Evolutionary conservation across 2,888 invertebrate species (phyloP).

Genomic region (Hartigia nigra): DNA sequence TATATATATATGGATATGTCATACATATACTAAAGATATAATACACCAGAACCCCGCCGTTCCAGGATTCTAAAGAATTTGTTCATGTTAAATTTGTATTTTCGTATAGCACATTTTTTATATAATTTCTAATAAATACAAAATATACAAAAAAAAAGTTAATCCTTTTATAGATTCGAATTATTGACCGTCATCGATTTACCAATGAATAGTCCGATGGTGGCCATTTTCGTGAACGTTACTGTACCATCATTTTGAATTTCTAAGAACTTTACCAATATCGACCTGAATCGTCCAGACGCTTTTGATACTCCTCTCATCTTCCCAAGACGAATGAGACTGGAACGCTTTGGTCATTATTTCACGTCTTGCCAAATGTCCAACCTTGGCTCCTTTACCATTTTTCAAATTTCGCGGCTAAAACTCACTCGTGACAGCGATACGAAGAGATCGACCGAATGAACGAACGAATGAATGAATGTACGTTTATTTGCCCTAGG

Average conservation of each 20-base stretch:
- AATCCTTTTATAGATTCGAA: background rate
- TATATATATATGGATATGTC: background rate
- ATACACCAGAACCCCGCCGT: background rate
- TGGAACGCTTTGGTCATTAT: background rate
- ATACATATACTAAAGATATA: background rate
- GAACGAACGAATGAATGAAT: background rate
- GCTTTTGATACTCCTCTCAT: background rate
- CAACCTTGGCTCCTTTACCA: background rate
- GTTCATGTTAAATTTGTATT: background rate
- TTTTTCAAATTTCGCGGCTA: background rate
- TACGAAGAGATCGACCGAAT: background rate
- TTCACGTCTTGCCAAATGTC: background rate
- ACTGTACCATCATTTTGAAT: background rate
- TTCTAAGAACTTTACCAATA: background rate
- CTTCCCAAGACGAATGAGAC: conserved; percentile 6
- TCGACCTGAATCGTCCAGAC: background rate
- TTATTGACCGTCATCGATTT: background rate
- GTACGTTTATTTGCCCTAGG: background rate
- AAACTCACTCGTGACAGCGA: background rate
- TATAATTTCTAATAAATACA: background rate
- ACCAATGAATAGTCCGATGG: background rate
- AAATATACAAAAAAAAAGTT: background rate
- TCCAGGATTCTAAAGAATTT: background rate
- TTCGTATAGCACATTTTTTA: background rate
- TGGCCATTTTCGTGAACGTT: background rate